Conservation (phyloP, 92 coral and sea anemone species). For the Pocillopora meandrina region DNA sequence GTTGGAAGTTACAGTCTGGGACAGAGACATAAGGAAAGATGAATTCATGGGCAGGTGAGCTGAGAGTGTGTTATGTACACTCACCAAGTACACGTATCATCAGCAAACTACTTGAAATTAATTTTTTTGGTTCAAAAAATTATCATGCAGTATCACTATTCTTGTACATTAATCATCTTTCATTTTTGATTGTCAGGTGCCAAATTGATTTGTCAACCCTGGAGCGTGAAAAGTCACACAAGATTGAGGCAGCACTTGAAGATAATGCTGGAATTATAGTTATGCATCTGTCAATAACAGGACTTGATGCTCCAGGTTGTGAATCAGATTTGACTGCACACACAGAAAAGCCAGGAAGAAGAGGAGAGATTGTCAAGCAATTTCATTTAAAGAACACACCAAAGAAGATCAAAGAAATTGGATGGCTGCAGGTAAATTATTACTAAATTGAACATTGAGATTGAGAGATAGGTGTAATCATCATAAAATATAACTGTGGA, state of each 20-base stretch:
- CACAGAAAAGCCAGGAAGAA: conserved; percentile 77
- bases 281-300: conserved; percentile 91
- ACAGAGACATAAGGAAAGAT: conserved; percentile 94
- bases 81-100: too few relatives aligned
- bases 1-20: conserved; percentile 92
- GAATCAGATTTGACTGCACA: conserved; percentile 85
- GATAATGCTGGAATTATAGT: conserved; percentile 91
- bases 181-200: conserved; percentile 60
- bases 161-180: background rate
- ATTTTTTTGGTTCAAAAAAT: too few relatives aligned
- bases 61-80: background rate
- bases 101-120: too few relatives aligned
- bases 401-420: conserved; percentile 94
- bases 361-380: conserved; percentile 69
- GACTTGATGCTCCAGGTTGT: conserved; percentile 84
- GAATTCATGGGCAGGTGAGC: conserved; percentile 98
- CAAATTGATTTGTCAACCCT: conserved; percentile 87
- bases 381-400: conserved; percentile 80
- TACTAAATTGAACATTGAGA: too few relatives aligned
- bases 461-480: too few relatives aligned
- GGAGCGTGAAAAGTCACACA: conserved; percentile 92
- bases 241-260: conserved; percentile 95
- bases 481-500: too few relatives aligned
- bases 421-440: conserved; percentile 87
- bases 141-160: background rate